These are phyloP conservation scores for Clarias pachynema DNA, from an alignment of 2,797 vertebrate genomes.

Conservation along the genomic window DNA sequence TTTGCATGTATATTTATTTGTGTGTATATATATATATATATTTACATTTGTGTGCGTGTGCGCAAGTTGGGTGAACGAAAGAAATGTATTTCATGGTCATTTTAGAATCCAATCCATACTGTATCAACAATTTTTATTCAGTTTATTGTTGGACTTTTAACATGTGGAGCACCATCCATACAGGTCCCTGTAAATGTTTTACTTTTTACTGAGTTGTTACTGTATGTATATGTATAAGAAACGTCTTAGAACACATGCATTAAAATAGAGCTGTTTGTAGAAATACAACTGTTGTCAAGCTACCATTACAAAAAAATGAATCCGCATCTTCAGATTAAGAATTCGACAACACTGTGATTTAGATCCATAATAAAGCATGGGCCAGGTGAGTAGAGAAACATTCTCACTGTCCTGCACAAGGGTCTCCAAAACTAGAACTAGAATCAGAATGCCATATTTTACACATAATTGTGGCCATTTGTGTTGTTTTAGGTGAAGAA, in stretches of 20 bases:
- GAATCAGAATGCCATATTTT: background rate
- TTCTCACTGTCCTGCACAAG: background rate
- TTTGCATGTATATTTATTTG: background rate
- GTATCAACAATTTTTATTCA: background rate
- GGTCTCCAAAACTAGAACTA: background rate
- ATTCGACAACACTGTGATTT: background rate
- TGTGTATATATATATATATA: background rate
- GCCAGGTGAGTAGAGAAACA: background rate
- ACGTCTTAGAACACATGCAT: background rate
- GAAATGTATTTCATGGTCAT: background rate
- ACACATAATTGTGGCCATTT: background rate
- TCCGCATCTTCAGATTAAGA: background rate
- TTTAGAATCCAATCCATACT: background rate
- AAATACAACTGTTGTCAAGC: background rate
- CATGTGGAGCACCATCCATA: too few species aligned
- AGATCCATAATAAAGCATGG: background rate
- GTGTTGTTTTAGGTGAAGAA: constrained; percentile 84
- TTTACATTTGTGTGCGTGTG: too few species aligned
- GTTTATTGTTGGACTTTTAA: background rate
- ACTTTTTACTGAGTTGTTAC: background rate
- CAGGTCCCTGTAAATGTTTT: background rate
- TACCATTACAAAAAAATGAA: background rate
- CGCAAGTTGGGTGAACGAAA: background rate
- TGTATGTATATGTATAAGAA: background rate
- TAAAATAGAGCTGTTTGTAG: background rate